These are phyloP conservation scores for Agrochola lota DNA, from an alignment of 2,888 invertebrate genomes.

Conservation along the genomic window DNA sequence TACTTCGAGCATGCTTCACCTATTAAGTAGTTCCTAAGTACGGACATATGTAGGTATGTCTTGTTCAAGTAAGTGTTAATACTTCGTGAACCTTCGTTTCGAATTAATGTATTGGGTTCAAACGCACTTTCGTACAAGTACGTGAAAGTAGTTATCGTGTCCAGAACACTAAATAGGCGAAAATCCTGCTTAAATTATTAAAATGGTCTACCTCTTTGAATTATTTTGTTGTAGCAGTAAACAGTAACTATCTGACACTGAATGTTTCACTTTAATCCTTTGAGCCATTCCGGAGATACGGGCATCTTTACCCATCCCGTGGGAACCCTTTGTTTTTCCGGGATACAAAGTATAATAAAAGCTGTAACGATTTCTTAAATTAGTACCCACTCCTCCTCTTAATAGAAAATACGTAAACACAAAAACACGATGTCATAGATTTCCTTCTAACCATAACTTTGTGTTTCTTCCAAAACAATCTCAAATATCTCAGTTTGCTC, in stretches of 20 bases:
- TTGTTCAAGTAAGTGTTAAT: constrained; percentile 50
- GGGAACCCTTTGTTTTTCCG: constrained; percentile 20
- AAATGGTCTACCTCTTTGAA: not conserved
- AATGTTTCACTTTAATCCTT: not conserved
- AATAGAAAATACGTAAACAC: not conserved
- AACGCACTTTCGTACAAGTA: constrained; percentile 43
- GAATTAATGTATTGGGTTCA: constrained; percentile 50
- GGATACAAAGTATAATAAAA: constrained; percentile 1
- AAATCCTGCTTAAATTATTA: constrained; percentile 8
- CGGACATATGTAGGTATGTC: not conserved
- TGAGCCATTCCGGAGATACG: not conserved
- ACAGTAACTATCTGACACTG: not conserved
- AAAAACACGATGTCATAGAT: not conserved
- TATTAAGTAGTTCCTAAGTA: constrained; percentile 23
- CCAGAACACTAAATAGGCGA: constrained; percentile 6
- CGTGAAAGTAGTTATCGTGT: not conserved
- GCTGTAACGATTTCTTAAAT: not conserved
- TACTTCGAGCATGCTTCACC: constrained; percentile 18
- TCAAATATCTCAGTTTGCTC: constrained; percentile 21
- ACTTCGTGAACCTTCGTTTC: constrained; percentile 42
- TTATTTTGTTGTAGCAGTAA: not conserved
- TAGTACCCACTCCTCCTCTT: no score
- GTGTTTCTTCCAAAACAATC: not conserved
- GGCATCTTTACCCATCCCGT: not conserved
- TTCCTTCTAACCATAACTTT: not conserved